Evolutionary conservation across 2,888 invertebrate genomes (phyloP).

Genomic region (Callyntrura guangdongensis): DNA sequence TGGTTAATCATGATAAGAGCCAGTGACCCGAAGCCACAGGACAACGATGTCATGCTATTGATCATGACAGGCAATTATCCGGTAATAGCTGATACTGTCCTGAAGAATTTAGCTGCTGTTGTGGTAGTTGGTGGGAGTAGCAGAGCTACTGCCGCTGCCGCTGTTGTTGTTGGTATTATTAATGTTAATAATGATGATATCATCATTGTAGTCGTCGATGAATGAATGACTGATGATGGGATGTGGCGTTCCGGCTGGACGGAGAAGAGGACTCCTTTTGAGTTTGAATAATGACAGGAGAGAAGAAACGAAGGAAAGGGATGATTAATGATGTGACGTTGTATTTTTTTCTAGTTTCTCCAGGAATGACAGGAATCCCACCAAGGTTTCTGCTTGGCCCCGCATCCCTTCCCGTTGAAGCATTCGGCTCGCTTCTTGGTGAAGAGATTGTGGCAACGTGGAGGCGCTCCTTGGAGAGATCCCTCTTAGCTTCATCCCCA

Average conservation of each 20-base stretch:
- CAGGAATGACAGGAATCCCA: slow-evolving; percentile 82
- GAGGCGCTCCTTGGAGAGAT: slow-evolving; percentile 90
- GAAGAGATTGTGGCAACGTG: slow-evolving; percentile 94
- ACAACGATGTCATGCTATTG: slow-evolving; percentile 75
- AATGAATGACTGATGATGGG: slow-evolving; percentile 59
- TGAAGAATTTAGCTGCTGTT: slow-evolving; percentile 10
- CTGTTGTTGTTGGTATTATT: slow-evolving; percentile 44
- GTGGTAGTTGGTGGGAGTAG: slow-evolving; percentile 30
- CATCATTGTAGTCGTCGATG: slow-evolving; percentile 49
- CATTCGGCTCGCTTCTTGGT: slow-evolving; percentile 88
- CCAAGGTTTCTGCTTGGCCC: slow-evolving; percentile 83
- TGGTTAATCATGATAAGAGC: slow-evolving; percentile 47
- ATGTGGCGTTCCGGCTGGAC: slow-evolving; percentile 36
- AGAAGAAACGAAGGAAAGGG: slow-evolving; percentile 21
- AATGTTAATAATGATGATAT: slow-evolving; percentile 72
- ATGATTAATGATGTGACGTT: slow-evolving; percentile 76
- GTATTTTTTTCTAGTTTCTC: slow-evolving; percentile 81
- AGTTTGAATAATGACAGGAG: slow-evolving; percentile 20
- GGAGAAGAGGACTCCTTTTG: slow-evolving; percentile 34
- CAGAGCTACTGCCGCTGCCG: slow-evolving; percentile 13
- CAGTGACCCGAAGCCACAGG: slow-evolving; percentile 71
- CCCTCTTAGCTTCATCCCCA: slow-evolving; percentile 85
- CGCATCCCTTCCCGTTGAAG: slow-evolving; percentile 84
- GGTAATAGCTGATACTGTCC: slow-evolving; percentile 71
- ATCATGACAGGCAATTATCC: slow-evolving; percentile 79